phyloP scores from a whole-genome alignment of 2,113 vertebrate genomes.

The Capreolus pygargus region DNA sequence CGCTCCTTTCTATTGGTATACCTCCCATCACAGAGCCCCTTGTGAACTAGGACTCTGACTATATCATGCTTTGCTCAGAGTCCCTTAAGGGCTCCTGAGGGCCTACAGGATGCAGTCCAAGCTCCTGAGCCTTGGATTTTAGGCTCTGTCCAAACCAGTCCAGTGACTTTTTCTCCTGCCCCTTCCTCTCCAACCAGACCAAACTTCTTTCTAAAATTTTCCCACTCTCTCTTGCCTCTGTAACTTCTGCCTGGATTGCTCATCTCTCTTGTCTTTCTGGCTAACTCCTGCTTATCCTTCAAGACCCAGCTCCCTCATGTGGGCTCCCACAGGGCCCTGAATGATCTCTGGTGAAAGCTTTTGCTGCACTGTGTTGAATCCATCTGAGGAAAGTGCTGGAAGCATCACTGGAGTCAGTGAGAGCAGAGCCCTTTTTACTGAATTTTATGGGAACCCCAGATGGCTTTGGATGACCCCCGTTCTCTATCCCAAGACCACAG shows the following conservation, averaged over 20 bases:
- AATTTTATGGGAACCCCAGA: neutral
- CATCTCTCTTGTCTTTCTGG: neutral
- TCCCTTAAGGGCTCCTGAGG: neutral
- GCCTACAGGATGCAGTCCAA: neutral
- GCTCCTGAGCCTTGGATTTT: neutral
- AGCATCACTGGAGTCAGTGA: too few relatives aligned
- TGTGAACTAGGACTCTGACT: neutral
- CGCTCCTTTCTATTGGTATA: neutral
- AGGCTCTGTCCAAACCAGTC: neutral
- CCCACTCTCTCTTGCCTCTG: neutral
- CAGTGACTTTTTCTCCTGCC: neutral
- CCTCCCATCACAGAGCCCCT: neutral
- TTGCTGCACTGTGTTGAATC: neutral
- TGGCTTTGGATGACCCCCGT: neutral
- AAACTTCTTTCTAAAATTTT: neutral
- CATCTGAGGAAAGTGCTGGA: neutral
- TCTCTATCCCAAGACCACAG: neutral
- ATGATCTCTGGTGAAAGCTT: accelerated
- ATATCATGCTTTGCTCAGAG: neutral
- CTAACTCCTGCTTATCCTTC: neutral
- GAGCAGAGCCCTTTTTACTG: neutral
- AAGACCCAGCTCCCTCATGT: neutral
- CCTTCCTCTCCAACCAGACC: neutral
- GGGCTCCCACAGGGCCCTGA: neutral
- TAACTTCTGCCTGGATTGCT: neutral